Conservation (phyloP, 2,113 vertebrate genomes). For the Burhinus bistriatus region DNA sequence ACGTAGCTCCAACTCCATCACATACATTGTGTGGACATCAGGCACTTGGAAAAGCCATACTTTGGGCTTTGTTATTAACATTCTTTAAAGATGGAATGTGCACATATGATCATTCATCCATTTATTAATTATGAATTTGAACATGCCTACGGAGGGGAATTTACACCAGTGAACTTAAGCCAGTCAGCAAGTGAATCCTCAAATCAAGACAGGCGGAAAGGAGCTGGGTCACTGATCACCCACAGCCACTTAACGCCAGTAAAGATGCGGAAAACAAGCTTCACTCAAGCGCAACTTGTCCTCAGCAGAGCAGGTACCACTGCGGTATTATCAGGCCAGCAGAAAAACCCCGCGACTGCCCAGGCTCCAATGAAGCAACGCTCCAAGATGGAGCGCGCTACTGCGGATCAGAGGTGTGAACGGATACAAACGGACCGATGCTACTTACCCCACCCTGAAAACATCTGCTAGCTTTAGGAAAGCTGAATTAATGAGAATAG, state of each 20-base stretch:
- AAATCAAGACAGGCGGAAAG: rapidly evolving
- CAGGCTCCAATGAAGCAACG: rapidly evolving
- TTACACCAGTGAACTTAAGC: neutral
- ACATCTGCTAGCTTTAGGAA: slow-evolving; percentile 96
- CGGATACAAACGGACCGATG: rapidly evolving
- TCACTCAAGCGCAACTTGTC: rapidly evolving
- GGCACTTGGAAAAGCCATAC: neutral
- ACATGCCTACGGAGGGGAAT: rapidly evolving
- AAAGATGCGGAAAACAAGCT: rapidly evolving
- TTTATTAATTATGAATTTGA: neutral
- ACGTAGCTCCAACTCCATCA: neutral
- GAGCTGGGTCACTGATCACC: neutral
- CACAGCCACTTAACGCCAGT: neutral
- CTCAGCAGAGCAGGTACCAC: rapidly evolving
- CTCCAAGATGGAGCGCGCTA: rapidly evolving
- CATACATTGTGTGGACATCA: rapidly evolving
- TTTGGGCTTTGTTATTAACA: neutral
- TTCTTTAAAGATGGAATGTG: neutral
- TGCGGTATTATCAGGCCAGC: rapidly evolving
- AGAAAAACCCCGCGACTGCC: neutral
- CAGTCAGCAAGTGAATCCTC: neutral
- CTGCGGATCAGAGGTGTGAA: neutral
- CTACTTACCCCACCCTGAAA: slow-evolving; percentile 91
- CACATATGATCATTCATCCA: neutral
- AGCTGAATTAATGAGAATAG: slow-evolving; percentile 97